These are phyloP conservation scores for Hofmannophila pseudospretella DNA, from an alignment of 2,888 invertebrate genomes.

Conservation along the genomic window DNA sequence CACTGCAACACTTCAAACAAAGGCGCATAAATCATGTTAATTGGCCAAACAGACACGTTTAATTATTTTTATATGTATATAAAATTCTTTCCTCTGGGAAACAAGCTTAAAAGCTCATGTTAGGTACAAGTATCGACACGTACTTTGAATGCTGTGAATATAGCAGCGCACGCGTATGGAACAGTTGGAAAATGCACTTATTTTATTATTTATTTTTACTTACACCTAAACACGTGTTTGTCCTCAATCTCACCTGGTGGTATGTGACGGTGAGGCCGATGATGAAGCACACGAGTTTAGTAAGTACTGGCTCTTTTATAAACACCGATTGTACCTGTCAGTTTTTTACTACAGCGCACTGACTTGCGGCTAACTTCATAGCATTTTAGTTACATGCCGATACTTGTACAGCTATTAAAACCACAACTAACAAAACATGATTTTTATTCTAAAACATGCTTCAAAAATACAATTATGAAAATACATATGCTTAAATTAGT, in stretches of 20 bases:
- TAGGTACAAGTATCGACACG: not conserved
- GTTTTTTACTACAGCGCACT: too few species aligned
- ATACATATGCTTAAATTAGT: constrained; percentile 6
- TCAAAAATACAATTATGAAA: constrained; percentile 25
- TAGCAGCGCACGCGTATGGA: too few species aligned
- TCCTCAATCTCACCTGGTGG: too few species aligned
- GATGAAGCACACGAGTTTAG: too few species aligned
- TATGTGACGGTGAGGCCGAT: too few species aligned
- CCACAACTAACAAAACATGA: constrained; percentile 73
- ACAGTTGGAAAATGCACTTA: constrained; percentile 16
- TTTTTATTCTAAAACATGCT: constrained; percentile 71
- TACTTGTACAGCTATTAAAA: constrained; percentile 68
- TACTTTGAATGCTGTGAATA: too few species aligned
- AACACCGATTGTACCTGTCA: too few species aligned
- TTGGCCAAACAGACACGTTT: constrained; percentile 9
- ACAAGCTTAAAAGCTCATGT: not conserved
- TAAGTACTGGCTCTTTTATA: too few species aligned
- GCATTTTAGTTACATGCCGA: too few species aligned
- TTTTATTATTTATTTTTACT: too few species aligned
- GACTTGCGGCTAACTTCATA: too few species aligned
- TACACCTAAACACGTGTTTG: too few species aligned
- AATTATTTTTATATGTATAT: not conserved
- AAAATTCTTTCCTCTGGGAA: not conserved
- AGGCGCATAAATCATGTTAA: constrained; percentile 33
- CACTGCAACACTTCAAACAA: constrained; percentile 38